phyloP scores from a whole-genome alignment of 2,797 vertebrate species.

The Falco cherrug region DNA sequence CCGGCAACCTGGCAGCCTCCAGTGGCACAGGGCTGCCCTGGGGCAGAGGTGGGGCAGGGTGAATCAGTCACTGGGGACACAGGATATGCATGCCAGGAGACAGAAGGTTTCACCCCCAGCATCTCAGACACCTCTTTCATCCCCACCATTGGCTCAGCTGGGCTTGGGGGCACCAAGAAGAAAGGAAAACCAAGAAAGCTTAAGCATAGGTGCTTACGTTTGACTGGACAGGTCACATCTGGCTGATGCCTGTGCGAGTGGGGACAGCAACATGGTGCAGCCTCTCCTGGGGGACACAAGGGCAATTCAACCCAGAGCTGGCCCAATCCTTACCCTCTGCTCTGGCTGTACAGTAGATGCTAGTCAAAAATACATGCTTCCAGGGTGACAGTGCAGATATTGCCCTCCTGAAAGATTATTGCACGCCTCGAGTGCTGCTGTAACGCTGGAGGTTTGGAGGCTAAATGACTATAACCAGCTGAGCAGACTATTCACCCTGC shows the following conservation, averaged over 20 bases:
- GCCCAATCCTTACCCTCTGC: background rate
- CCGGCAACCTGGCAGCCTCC: fast-evolving
- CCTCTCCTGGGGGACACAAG: background rate
- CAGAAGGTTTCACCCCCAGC: background rate
- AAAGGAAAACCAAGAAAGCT: background rate
- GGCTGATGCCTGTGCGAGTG: background rate
- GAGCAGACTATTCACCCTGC: background rate
- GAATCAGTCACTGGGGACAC: background rate
- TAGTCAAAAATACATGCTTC: background rate
- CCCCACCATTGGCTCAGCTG: background rate
- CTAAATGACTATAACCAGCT: background rate
- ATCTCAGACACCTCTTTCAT: background rate
- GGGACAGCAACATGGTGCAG: background rate
- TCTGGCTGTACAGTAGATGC: fast-evolving
- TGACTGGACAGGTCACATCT: background rate
- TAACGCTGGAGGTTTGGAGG: background rate
- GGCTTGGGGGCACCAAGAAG: background rate
- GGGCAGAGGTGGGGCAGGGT: background rate
- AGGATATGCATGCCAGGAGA: fast-evolving
- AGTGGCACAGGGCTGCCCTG: background rate
- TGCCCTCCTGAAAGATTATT: background rate
- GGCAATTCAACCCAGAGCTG: background rate
- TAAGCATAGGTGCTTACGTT: background rate
- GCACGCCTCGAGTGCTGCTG: background rate
- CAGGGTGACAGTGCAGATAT: background rate